Conservation (phyloP, 2,113 vertebrate species). For the Hemicordylus capensis region DNA sequence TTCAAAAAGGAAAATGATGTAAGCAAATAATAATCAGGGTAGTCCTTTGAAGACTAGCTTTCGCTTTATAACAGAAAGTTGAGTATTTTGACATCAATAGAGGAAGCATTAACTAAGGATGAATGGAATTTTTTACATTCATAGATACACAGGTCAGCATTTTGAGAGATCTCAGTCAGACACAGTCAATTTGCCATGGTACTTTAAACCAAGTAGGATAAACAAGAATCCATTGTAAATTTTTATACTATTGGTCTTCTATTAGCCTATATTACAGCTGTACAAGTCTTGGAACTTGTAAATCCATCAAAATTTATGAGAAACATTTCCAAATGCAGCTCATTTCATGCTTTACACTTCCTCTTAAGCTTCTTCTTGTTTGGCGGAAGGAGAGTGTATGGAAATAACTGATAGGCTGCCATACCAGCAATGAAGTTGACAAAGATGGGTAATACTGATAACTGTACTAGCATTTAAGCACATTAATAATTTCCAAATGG, state of each 20-base stretch:
- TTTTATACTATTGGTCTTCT: constrained; percentile 43
- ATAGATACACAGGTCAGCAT: constrained; percentile 53
- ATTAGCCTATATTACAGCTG: constrained; percentile 35
- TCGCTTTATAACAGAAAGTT: constrained; percentile 50
- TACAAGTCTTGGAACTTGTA: constrained; percentile 55
- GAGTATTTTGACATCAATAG: constrained; percentile 61
- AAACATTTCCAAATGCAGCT: constrained; percentile 12
- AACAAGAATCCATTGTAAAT: constrained; percentile 54
- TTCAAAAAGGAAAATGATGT: constrained; percentile 31
- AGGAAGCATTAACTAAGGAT: constrained; percentile 60
- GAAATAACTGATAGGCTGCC: no score
- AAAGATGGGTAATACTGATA: not conserved
- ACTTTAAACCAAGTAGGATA: constrained; percentile 31
- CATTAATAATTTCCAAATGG: not conserved
- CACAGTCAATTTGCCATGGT: constrained; percentile 48
- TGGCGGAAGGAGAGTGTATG: constrained; percentile 1
- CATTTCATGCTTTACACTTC: constrained; percentile 29
- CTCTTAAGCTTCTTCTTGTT: constrained; percentile 41
- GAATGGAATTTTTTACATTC: constrained; percentile 64
- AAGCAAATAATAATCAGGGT: constrained; percentile 50
- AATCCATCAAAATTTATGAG: constrained; percentile 48
- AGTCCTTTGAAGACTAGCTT: constrained; percentile 41
- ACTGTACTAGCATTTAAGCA: not conserved
- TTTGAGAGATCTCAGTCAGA: constrained; percentile 43
- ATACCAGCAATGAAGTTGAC: no score